Conservation (phyloP, 2,797 vertebrate species). For the Zalophus californianus region DNA sequence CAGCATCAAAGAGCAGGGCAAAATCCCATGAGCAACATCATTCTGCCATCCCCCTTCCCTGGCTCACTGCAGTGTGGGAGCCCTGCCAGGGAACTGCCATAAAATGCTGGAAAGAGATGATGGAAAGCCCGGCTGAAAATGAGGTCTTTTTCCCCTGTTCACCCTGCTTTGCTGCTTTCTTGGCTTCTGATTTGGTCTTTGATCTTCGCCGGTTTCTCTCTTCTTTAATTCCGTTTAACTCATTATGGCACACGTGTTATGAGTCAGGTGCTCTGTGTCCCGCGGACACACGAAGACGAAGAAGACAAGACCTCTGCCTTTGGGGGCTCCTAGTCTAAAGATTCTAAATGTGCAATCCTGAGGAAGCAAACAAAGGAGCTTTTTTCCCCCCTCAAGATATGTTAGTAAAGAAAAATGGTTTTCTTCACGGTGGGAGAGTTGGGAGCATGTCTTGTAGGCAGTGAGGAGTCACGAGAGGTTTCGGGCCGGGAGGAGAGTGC, state of each 20-base stretch:
- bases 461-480: neutral
- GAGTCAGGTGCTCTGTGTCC: neutral
- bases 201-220: neutral
- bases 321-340: neutral
- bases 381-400: neutral
- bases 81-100: constrained; percentile 52
- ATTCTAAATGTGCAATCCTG: neutral
- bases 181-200: neutral
- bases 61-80: neutral
- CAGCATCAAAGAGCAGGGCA: constrained; percentile 56
- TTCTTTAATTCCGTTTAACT: neutral
- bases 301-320: neutral
- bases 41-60: constrained; percentile 64
- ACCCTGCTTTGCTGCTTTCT: neutral
- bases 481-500: neutral
- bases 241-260: neutral
- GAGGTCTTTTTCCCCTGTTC: neutral
- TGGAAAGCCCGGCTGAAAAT: neutral
- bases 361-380: neutral
- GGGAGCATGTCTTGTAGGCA: neutral
- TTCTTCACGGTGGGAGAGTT: neutral
- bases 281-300: neutral
- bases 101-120: neutral
- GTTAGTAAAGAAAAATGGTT: neutral
- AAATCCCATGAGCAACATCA: constrained; percentile 51